Evolutionary conservation across 2,113 vertebrate genomes (phyloP).

Genomic region (Cephalopholis sonnerati): DNA sequence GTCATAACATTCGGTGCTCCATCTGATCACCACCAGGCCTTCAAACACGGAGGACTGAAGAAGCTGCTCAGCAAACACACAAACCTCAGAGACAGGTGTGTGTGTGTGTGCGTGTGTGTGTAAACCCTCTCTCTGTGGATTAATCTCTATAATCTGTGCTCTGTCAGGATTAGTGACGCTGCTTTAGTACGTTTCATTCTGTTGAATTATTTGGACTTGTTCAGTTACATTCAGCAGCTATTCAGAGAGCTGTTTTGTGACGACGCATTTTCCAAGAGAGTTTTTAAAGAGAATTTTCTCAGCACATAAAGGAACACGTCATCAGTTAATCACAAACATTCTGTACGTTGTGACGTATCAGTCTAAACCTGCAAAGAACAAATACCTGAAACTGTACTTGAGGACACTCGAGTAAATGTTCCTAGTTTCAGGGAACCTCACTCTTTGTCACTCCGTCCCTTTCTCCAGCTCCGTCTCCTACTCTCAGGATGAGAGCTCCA

Average conservation of each 20-base stretch:
- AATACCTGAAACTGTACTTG: no score
- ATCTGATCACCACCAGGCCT: conserved; percentile 70
- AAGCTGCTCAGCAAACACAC: conserved; percentile 55
- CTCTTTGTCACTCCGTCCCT: neutral
- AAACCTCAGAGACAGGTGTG: conserved; percentile 8
- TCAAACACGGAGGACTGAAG: conserved; percentile 75
- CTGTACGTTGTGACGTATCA: no score
- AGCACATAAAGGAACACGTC: no score
- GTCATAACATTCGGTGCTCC: conserved; percentile 71
- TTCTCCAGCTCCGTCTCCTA: conserved; percentile 35
- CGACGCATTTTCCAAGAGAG: no score
- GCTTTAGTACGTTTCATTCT: neutral
- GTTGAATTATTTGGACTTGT: conserved; percentile 1
- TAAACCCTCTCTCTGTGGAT: neutral
- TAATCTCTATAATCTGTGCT: conserved; percentile 50
- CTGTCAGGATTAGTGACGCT: conserved; percentile 30
- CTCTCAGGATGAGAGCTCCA: conserved; percentile 57
- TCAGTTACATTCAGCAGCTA: no score
- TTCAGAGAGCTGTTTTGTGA: no score
- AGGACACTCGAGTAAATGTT: no score
- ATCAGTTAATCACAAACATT: no score
- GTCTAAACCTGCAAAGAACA: no score
- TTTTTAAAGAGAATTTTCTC: no score
- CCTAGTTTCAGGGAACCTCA: no score
- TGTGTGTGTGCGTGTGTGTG: neutral